Percentiles rank a stretch among this genome's conserved stretches.
Conservation (phyloP, 2,113 vertebrate species). For the Bufo gargarizans region DNA sequence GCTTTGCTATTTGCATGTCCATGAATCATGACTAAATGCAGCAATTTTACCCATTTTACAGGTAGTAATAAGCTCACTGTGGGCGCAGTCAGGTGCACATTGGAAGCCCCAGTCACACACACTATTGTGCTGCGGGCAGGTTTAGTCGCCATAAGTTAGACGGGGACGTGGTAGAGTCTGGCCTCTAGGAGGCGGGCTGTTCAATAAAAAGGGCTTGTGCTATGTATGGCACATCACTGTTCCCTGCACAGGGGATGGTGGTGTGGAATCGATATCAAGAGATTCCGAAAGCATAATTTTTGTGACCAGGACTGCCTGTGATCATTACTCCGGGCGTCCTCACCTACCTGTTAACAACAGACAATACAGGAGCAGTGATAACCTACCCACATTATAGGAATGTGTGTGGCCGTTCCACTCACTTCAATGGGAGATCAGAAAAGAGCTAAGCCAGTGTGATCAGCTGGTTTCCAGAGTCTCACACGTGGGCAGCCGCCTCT, state of each 20-base stretch:
- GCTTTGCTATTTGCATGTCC: slow-evolving; percentile 10
- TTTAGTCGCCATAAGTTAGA: not conserved
- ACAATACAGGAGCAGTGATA: too few relatives aligned
- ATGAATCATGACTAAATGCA: not conserved
- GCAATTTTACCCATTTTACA: too few relatives aligned
- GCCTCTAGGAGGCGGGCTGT: rapidly evolving
- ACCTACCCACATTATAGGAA: too few relatives aligned
- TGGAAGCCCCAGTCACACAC: too few relatives aligned
- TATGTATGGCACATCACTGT: slow-evolving; percentile 78
- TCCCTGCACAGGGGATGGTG: not conserved
- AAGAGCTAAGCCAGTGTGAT: too few relatives aligned
- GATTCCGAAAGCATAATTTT: slow-evolving; percentile 99
- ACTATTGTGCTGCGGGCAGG: too few relatives aligned
- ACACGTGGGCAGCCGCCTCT: too few relatives aligned
- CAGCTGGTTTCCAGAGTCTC: too few relatives aligned
- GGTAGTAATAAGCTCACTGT: too few relatives aligned
- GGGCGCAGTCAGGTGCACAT: too few relatives aligned
- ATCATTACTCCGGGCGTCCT: slow-evolving; percentile 76
- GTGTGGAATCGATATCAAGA: slow-evolving; percentile 98
- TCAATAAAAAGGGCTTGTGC: slow-evolving; percentile 94
- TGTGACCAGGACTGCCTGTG: slow-evolving; percentile 67
- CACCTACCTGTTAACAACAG: rapidly evolving
- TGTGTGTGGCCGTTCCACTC: too few relatives aligned
- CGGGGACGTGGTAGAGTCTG: rapidly evolving
- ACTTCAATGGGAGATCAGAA: too few relatives aligned